These are phyloP conservation scores for Dasypolia templi DNA, from an alignment of 2,888 invertebrate genomes.

Conservation along the genomic window DNA sequence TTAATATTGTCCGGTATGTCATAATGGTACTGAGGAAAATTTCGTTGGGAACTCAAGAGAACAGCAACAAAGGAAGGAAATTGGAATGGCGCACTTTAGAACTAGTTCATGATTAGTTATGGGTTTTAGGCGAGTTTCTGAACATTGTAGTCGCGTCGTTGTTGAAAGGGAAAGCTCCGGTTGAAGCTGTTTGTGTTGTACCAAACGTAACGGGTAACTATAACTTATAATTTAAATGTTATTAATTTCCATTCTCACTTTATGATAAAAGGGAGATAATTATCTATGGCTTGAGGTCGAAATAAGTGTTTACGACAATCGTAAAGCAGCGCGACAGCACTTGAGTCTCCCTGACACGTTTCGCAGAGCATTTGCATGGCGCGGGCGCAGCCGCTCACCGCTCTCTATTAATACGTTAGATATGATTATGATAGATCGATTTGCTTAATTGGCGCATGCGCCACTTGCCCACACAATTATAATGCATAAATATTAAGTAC, in stretches of 20 bases:
- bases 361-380: slow-evolving; percentile 73
- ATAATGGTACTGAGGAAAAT: slow-evolving; percentile 45
- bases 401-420: slow-evolving; percentile 68
- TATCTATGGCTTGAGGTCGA: slow-evolving; percentile 52
- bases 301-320: slow-evolving; percentile 55
- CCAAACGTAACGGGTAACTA: slow-evolving; percentile 27
- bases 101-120: slow-evolving; percentile 59
- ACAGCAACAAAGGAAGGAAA: slow-evolving; percentile 58
- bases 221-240: slow-evolving; percentile 49
- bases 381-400: slow-evolving; percentile 73
- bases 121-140: slow-evolving; percentile 48
- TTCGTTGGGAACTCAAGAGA: slow-evolving; percentile 34
- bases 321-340: slow-evolving; percentile 48
- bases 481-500: slow-evolving; percentile 67
- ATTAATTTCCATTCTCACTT: slow-evolving; percentile 49
- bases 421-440: slow-evolving; percentile 79
- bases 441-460: slow-evolving; percentile 76
- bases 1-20: slow-evolving; percentile 50
- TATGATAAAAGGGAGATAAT: slow-evolving; percentile 52
- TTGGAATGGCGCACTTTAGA: slow-evolving; percentile 42
- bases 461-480: slow-evolving; percentile 69
- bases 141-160: slow-evolving; percentile 41
- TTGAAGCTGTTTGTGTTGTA: slow-evolving; percentile 38
- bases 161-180: slow-evolving; percentile 55
- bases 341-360: slow-evolving; percentile 79